phyloP scores from a whole-genome alignment of 2,113 vertebrate species.

The Arizona elegans region DNA sequence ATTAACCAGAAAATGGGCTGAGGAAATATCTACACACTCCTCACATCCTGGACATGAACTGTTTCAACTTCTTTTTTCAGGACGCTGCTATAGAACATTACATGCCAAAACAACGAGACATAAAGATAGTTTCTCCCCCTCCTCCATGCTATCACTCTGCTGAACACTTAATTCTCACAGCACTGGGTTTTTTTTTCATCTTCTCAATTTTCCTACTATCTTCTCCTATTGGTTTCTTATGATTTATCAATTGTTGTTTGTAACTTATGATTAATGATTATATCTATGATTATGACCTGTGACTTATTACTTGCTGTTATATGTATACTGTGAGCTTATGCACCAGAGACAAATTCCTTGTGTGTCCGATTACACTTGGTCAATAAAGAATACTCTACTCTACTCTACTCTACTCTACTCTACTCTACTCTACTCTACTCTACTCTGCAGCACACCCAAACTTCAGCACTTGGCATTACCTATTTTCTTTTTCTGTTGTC shows the following conservation, averaged over 20 bases:
- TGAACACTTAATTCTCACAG: background rate
- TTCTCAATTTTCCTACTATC: background rate
- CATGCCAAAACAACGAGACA: background rate
- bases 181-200: background rate
- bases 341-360: background rate
- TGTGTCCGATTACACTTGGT: background rate
- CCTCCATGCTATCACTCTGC: background rate
- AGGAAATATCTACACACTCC: no score
- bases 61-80: no score
- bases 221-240: background rate
- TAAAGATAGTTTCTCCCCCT: background rate
- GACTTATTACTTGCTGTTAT: background rate
- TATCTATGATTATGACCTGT: background rate
- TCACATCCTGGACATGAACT: no score
- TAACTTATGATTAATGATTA: background rate
- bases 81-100: background rate
- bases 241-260: background rate
- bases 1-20: no score
- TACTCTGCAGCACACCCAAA: rapidly evolving
- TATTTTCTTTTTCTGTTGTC: slow-evolving; percentile 98
- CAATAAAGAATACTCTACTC: background rate
- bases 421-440: background rate
- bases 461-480: slow-evolving; percentile 70
- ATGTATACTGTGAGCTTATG: background rate
- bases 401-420: background rate